Conservation (phyloP, 2,888 invertebrate species). For the Melitaea athalia region DNA sequence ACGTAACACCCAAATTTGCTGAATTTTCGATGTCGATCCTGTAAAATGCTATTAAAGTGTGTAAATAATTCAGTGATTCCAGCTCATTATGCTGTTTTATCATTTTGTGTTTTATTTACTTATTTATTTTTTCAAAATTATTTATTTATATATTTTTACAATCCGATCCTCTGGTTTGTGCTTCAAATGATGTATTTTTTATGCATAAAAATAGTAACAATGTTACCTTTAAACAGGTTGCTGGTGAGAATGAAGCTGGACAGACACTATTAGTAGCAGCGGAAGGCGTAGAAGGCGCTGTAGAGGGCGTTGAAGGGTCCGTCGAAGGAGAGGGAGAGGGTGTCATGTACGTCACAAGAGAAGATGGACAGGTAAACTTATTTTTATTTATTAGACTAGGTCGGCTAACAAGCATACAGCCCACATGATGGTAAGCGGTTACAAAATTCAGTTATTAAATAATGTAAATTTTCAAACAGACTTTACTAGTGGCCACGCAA, state of each 20-base stretch:
- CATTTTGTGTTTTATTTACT: too few relatives aligned
- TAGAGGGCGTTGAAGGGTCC: constrained; percentile 81
- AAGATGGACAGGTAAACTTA: constrained; percentile 75
- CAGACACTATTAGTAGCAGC: constrained; percentile 87
- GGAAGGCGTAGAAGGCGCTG: constrained; percentile 88
- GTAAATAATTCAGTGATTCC: too few relatives aligned
- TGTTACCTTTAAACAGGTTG: constrained; percentile 72
- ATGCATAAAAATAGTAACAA: background rate
- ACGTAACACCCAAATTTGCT: too few relatives aligned
- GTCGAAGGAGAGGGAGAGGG: constrained; percentile 89
- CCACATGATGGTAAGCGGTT: background rate
- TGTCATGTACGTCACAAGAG: constrained; percentile 75
- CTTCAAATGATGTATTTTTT: too few relatives aligned
- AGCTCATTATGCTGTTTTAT: too few relatives aligned
- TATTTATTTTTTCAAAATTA: too few relatives aligned
- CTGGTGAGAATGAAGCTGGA: constrained; percentile 90
- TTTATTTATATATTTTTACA: too few relatives aligned
- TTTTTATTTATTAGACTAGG: background rate
- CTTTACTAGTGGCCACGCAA: constrained; percentile 85
- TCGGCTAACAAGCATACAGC: too few relatives aligned
- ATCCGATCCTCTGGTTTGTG: too few relatives aligned
- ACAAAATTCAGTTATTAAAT: background rate
- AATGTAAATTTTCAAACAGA: constrained; percentile 66
- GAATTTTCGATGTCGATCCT: too few relatives aligned
- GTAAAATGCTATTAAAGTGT: too few relatives aligned